Percentiles rank a stretch among this genome's conserved stretches.
phyloP scores from a whole-genome alignment of 2,888 invertebrate genomes.

The Melinaea menophilus region DNA sequence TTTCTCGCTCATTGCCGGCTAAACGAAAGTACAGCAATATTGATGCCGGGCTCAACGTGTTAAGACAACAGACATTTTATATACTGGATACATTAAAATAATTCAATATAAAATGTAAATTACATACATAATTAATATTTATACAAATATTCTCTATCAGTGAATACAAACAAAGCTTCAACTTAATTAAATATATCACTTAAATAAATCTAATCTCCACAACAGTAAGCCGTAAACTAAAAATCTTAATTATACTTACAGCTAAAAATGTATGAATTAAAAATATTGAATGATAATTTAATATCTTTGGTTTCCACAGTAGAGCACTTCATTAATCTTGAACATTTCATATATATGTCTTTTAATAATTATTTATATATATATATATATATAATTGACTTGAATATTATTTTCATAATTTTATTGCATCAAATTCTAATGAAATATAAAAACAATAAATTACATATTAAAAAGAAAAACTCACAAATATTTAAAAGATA shows the following conservation, averaged over 20 bases:
- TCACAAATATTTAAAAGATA: slow-evolving; percentile 20
- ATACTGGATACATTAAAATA: no score
- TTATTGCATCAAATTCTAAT: background rate
- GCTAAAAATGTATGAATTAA: slow-evolving; percentile 32
- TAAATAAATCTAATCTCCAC: slow-evolving; percentile 9
- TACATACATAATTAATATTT: no score
- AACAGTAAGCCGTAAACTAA: slow-evolving; percentile 15
- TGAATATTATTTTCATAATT: background rate
- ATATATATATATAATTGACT: slow-evolving; percentile 1
- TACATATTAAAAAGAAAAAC: slow-evolving; percentile 19
- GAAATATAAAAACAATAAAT: background rate
- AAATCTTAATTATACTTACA: slow-evolving; percentile 26
- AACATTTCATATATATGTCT: slow-evolving; percentile 11
- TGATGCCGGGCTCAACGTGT: no score
- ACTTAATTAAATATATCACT: background rate
- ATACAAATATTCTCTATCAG: no score
- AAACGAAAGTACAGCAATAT: no score
- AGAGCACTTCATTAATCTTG: slow-evolving; percentile 45
- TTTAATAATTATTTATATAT: background rate
- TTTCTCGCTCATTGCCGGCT: no score
- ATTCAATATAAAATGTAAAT: no score
- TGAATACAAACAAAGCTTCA: background rate
- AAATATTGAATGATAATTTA: slow-evolving; percentile 49
- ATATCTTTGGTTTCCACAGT: slow-evolving; percentile 69
- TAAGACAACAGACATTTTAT: no score